Base-by-base conservation (phyloP, 2,797 vertebrate genomes). In the Picus viridis region DNA sequence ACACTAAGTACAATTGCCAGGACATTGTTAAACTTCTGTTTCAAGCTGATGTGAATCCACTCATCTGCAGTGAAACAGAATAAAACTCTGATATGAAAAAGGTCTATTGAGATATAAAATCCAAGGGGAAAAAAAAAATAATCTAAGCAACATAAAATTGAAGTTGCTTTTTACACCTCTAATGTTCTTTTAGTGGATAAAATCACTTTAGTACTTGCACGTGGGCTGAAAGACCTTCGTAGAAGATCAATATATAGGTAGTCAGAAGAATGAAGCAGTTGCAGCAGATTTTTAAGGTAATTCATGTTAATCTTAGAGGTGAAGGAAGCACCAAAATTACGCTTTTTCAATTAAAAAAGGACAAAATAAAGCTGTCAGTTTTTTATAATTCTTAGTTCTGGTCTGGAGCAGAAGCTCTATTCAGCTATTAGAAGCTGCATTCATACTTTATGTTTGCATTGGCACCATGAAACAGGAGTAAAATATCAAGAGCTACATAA, bases 401-500 rank as follows among this genome's bases (percentile, higher is more conserved):
- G 54, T 73, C 45, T 59, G n/a, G 10, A 67, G 54, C 58, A 71
- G 51, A 80, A 93, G 47, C 51, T 83, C 84, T 59, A 27, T 9
- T 84, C 51, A 86, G n/a, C 26, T 22, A 58, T 9, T 34, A 84
- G 58, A 75, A 82, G 67, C 83, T 83, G 30, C 30, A 58, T 53
- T 88, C 49, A 67, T 63, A 59, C 18, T 15, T 56, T 41, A 1
- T 54, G 91, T 91, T 95, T 94, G 73, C 85, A 75, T 8, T 90
- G 89, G 93, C 86, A 92, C 36, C 61, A 79, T 45, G 88, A 83
- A 94, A 89, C 34, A 51, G 18, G 17, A 70, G 67, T 58, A 88
- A 94, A 92, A 83, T 82, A 93, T 62, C 83, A 88, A 93, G 73
- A 78, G 26, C 64, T 79, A 65, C 59, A 56, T 71, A 92, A 73